Base-by-base conservation (phyloP, 2,797 vertebrate species). In the Microctenopoma stevenorrisi region DNA sequence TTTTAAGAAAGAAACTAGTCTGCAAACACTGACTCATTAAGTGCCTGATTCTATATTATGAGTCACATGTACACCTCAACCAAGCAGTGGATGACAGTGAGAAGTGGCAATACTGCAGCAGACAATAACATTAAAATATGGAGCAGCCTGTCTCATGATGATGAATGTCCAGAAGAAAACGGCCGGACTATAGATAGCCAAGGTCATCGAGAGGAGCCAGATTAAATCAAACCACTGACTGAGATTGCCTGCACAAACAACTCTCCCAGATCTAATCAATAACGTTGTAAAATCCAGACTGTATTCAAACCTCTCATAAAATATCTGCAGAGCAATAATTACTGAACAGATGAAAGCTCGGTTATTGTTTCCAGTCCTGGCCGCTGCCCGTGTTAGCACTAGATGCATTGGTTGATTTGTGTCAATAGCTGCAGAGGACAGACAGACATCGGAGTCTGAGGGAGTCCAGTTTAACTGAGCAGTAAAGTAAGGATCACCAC, bases 401-500 rank as follows among this genome's bases (percentile, higher is more conserved):
- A 25, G 59, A 68, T 14, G 10, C 61, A 73, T 47, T 28, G 70
- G 54, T 67, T 78, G 74, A 79, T 76, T 47, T 74, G 77, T 72
- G 73, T 83, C 76, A 75, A 68, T 70, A 76, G 60, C 69, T 79
- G 67, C 65, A 80, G 72, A 87, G 73, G 72, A 83, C 78, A 78
- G 78, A 72, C 63, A 77, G 63, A 73, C 62, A 16, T 16, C 8
- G 30, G 58, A 64, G 71, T 61, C 74, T 51, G 57, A 63, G 71
- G 75, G 66, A 77, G 65, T 76, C 74, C 38, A 49, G 53, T 79
- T 76, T 73, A 79, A 75, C 71, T 66, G 79, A 76, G 85, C 79
- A 76, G 79, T 78, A 81, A 85, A 87, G 81, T 67, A 76, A 83
- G 82, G 79, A 86, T 84, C 82, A 78, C 84, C 85, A 81, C 70